These are phyloP conservation scores for Pseudomyrmex sp. DNA, from an alignment of 1,140 invertebrate genomes.

Conservation along the genomic window DNA sequence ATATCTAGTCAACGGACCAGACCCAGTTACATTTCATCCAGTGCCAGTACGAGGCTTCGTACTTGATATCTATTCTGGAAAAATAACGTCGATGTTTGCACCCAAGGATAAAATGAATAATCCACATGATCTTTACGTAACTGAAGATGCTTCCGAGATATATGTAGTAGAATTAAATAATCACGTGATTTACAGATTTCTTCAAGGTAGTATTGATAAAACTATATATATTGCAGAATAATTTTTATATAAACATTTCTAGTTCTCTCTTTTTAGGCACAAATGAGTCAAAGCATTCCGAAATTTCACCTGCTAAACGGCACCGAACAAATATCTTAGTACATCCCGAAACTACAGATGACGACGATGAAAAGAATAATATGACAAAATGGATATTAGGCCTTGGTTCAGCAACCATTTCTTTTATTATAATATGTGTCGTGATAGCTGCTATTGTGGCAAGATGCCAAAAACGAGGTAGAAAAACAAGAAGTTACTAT, in stretches of 20 bases:
- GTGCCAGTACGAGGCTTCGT: constrained; percentile 88
- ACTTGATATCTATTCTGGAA: constrained; percentile 87
- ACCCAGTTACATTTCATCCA: constrained; percentile 47
- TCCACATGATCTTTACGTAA: constrained; percentile 92
- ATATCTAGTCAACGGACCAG: constrained; percentile 81
- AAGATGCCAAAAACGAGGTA: constrained; percentile 84
- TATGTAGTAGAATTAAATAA: constrained; percentile 91
- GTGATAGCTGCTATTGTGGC: constrained; percentile 79
- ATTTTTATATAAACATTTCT: background rate
- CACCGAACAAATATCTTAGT: constrained; percentile 71
- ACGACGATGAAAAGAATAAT: constrained; percentile 59
- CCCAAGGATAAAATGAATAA: constrained; percentile 87
- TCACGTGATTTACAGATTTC: constrained; percentile 88
- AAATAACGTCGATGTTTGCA: constrained; percentile 87
- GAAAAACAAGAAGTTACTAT: constrained; percentile 68
- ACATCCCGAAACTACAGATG: constrained; percentile 54
- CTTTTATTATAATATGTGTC: constrained; percentile 79
- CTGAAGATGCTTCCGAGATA: constrained; percentile 88
- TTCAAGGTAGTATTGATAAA: constrained; percentile 78
- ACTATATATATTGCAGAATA: background rate
- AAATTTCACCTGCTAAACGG: constrained; percentile 49
- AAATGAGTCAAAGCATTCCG: constrained; percentile 44
- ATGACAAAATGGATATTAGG: constrained; percentile 71
- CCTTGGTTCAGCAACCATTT: constrained; percentile 74
- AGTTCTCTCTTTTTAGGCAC: constrained; percentile 59